Evolutionary conservation across 2,797 vertebrate genomes (phyloP), one percentile per base, ranked within the genome.

Genomic region (Fringilla coelebs): DNA sequence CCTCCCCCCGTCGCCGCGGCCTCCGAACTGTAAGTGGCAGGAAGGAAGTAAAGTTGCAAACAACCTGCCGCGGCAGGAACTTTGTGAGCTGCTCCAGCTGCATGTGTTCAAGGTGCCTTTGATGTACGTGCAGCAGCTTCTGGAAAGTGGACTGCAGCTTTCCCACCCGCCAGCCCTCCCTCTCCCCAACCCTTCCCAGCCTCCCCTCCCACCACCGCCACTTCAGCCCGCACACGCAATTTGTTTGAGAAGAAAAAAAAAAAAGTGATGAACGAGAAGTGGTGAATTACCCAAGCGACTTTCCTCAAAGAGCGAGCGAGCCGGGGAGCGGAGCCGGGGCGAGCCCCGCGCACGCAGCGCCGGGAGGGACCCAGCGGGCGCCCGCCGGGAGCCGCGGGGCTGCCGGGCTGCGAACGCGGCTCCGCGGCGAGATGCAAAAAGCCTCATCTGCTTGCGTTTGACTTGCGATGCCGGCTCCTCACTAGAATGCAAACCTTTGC

Each of bases 1-100:
- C 57, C 63, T 62, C 67, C 58, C 78, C 85, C 71, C 41, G 40
- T 8, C 85, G 78, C 91, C 75, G 89, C 13, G 86, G 91, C 90
- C 82, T 79, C 79, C 85, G 68, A 93, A 61, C 93, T 85, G 93
- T 82, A 88, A 88, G 92, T 87, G 94, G 68, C 93, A 46, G 85
- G 93, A 95, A 93, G 96, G 94, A 85, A 89, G 93, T 76, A 96
- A 98, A 98, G 97, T 98, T 97, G 97, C 95, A 68, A 83, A 90
- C 93, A 94, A 93, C 95, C 96, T 92, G 96, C 94, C 49, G 95
- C 90, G 75, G 93, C 93, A 95, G 71, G 65, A 97, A 97, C 97
- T 96, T 93, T 93, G 72, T 15, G 87, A 41, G 73, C 89, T 63
- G 92, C 93, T 89, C 91, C 60, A 76, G 89, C 94, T 89, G 94